Evolutionary conservation across 2,113 vertebrate species (phyloP).

Genomic region (Euleptes europaea): DNA sequence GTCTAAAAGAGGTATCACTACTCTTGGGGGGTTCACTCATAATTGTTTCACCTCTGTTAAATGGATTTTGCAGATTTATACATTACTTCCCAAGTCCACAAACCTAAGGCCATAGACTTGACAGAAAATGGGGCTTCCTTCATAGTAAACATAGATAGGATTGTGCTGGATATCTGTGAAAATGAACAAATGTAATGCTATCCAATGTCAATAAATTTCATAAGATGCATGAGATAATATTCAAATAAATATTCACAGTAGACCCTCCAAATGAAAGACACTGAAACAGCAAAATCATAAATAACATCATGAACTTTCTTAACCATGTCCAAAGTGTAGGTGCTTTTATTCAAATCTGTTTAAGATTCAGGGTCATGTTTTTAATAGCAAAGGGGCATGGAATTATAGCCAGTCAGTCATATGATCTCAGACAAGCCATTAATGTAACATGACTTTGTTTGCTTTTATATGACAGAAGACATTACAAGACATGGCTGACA

Average conservation of each 20-base stretch:
- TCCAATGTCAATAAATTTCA: neutral
- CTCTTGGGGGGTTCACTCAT: neutral
- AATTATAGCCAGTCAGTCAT: conserved; percentile 77
- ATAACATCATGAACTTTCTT: conserved; percentile 40
- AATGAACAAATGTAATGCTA: neutral
- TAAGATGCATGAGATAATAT: neutral
- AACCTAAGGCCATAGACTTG: neutral
- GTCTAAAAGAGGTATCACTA: neutral
- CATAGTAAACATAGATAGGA: conserved; percentile 7
- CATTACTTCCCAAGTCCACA: neutral
- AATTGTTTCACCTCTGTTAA: neutral
- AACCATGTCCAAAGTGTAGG: conserved; percentile 41
- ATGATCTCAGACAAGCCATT: conserved; percentile 71
- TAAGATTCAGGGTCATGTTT: conserved; percentile 70
- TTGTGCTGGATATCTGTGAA: neutral
- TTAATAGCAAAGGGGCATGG: conserved; percentile 75
- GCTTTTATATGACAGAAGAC: conserved; percentile 90
- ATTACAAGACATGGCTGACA: conserved; percentile 82
- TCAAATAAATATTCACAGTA: conserved; percentile 21
- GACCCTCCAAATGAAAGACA: conserved; percentile 26
- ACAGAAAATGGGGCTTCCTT: neutral
- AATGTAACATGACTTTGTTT: conserved; percentile 83
- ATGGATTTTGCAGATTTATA: neutral
- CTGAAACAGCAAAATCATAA: conserved; percentile 51
- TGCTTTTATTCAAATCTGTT: conserved; percentile 56